A percentile compares a stretch with the other conserved stretches of the same genome.
Conservation (phyloP, 2,797 vertebrate genomes). For the Oophaga sylvatica region DNA sequence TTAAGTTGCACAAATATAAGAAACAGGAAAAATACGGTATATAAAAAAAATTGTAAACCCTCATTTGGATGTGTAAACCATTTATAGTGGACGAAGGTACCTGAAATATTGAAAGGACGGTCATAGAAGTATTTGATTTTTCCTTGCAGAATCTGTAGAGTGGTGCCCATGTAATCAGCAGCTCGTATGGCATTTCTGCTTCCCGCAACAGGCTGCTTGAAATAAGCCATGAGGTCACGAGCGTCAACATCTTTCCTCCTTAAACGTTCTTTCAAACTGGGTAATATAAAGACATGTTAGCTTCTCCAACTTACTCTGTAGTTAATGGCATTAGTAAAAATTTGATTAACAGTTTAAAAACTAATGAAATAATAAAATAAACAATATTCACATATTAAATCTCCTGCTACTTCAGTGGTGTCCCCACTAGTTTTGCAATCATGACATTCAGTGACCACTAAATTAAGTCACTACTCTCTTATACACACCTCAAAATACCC, state of each 20-base stretch:
- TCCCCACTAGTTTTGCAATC: too few species aligned
- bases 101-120: slow-evolving; percentile 84
- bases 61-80: background rate
- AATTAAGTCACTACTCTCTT: too few species aligned
- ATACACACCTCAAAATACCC: too few species aligned
- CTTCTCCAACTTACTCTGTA: background rate
- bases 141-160: slow-evolving; percentile 79
- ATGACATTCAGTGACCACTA: too few species aligned
- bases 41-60: background rate
- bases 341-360: too few species aligned
- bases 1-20: background rate
- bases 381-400: too few species aligned
- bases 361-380: too few species aligned
- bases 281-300: background rate
- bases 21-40: background rate
- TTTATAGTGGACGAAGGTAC: slow-evolving; percentile 62
- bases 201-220: slow-evolving; percentile 83
- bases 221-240: slow-evolving; percentile 78
- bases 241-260: slow-evolving; percentile 69
- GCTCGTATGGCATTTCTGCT: slow-evolving; percentile 77
- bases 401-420: too few species aligned
- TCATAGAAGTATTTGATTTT: slow-evolving; percentile 72
- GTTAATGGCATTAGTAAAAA: too few species aligned
- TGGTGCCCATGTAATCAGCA: slow-evolving; percentile 84
- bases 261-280: slow-evolving; percentile 70